Percentiles rank a stretch among this genome's conserved stretches.
phyloP scores from a whole-genome alignment of 2,113 vertebrate species.

The Pedetes capensis region DNA sequence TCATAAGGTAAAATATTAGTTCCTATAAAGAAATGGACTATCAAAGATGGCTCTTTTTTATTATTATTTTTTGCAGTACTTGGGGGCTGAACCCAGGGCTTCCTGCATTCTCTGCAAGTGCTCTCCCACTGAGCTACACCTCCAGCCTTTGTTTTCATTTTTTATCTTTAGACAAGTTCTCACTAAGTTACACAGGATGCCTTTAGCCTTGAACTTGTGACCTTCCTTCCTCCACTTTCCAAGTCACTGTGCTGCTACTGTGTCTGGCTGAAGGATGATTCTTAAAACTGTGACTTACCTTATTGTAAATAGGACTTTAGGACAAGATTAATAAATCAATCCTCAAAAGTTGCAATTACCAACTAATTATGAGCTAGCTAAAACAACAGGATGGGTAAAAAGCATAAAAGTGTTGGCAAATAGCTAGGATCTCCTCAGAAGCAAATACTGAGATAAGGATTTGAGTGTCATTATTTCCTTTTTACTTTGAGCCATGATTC shows the following conservation, averaged over 20 bases:
- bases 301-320: background rate
- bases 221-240: too few species aligned
- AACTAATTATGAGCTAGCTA: background rate
- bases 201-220: too few species aligned
- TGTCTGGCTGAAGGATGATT: too few species aligned
- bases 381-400: background rate
- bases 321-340: background rate
- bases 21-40: background rate
- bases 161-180: too few species aligned
- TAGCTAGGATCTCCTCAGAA: background rate
- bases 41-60: too few species aligned
- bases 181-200: too few species aligned
- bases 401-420: background rate
- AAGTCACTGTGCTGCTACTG: too few species aligned
- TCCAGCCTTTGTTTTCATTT: too few species aligned
- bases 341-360: background rate
- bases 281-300: rapidly evolving
- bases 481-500: background rate
- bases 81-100: too few species aligned
- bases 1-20: background rate
- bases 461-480: background rate
- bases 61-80: too few species aligned
- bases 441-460: background rate
- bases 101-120: too few species aligned
- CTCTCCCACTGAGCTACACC: too few species aligned